phyloP scores from a whole-genome alignment of 1,140 invertebrate species.

The Drosophila simulans region DNA sequence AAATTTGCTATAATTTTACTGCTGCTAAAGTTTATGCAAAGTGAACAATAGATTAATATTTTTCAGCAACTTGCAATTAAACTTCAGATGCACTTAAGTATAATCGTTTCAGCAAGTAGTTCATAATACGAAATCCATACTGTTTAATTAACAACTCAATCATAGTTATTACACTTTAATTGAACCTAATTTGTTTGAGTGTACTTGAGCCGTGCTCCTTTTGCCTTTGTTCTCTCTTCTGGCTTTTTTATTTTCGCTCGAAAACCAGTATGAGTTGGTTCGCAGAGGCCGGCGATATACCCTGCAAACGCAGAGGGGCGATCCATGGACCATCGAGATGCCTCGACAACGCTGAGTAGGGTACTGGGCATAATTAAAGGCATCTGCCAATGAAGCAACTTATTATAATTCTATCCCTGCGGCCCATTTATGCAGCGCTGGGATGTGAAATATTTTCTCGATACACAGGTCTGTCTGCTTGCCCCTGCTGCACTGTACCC shows the following conservation, averaged over 20 bases:
- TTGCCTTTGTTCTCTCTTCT: conserved; percentile 15
- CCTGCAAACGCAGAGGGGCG: conserved; percentile 11
- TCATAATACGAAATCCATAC: neutral
- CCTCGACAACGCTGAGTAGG: conserved; percentile 18
- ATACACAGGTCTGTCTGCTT: conserved; percentile 47
- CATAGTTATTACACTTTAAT: neutral
- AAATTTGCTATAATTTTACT: no score
- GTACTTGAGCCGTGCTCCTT: conserved; percentile 3
- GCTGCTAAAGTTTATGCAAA: no score
- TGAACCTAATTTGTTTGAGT: neutral
- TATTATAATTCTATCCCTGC: conserved; percentile 83
- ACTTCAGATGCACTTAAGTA: no score
- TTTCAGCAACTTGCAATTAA: no score
- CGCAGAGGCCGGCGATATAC: conserved; percentile 7
- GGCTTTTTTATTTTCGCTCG: conserved; percentile 1
- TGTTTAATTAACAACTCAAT: no score
- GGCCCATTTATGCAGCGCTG: conserved; percentile 74
- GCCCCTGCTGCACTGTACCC: neutral
- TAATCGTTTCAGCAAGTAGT: neutral
- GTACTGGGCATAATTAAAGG: conserved; percentile 67
- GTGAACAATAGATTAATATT: no score
- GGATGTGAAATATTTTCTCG: conserved; percentile 51
- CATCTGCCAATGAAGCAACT: conserved; percentile 79
- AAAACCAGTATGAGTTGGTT: conserved; percentile 32
- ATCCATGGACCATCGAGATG: neutral